Evolutionary conservation across 2,797 vertebrate species (phyloP).

Genomic region (Podargus strigoides): DNA sequence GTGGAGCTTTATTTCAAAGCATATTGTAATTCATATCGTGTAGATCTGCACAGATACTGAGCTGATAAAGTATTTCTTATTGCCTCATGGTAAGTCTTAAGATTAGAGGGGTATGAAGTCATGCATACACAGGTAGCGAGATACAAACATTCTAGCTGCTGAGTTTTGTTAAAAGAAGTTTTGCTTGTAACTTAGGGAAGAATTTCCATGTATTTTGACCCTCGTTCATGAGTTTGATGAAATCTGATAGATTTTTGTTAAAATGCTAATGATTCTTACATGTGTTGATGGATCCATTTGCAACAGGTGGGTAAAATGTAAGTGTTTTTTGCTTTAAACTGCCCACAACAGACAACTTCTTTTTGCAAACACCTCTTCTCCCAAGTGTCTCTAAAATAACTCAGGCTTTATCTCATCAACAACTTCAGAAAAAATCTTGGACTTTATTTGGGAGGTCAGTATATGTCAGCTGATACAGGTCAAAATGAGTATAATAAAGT

Average conservation of each 20-base stretch:
- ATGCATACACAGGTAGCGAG: neutral
- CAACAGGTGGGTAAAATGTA: neutral
- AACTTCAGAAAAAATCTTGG: neutral
- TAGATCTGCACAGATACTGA: neutral
- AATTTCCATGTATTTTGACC: neutral
- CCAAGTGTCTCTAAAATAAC: neutral
- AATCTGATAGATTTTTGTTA: neutral
- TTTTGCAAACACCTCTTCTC: neutral
- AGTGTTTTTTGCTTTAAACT: neutral
- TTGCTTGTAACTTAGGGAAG: neutral
- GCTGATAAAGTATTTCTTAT: neutral
- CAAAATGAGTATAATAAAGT: neutral
- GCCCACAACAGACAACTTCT: neutral
- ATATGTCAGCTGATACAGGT: neutral
- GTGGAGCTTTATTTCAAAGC: neutral
- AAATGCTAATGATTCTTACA: neutral
- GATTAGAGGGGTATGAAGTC: neutral
- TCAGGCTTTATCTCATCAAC: neutral
- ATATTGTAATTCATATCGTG: neutral
- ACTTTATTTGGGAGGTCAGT: neutral
- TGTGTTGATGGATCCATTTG: neutral
- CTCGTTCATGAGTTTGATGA: neutral
- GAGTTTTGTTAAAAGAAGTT: neutral
- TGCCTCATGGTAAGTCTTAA: neutral
- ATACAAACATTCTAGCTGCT: neutral